These are phyloP conservation scores for Scytalopus superciliaris DNA, from an alignment of 2,113 vertebrate genomes.

Conservation along the genomic window DNA sequence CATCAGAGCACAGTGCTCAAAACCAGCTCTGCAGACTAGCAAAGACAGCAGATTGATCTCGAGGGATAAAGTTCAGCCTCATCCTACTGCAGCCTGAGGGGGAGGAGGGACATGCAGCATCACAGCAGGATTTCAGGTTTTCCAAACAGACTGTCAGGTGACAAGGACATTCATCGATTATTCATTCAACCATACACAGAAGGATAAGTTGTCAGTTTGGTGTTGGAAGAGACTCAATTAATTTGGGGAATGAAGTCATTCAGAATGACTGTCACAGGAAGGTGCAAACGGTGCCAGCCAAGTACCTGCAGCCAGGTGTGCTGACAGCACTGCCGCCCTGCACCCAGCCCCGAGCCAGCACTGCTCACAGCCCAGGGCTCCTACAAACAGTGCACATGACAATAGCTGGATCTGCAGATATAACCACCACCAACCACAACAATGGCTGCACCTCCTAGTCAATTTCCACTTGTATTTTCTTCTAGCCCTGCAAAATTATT, in stretches of 20 bases:
- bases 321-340: too few relatives aligned
- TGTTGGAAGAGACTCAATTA: background rate
- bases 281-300: background rate
- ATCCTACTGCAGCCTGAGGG: background rate
- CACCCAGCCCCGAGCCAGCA: too few relatives aligned
- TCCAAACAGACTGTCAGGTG: background rate
- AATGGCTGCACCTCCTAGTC: background rate
- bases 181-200: background rate
- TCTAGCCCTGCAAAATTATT: background rate
- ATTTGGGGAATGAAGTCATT: background rate
- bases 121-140: background rate
- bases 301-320: too few relatives aligned
- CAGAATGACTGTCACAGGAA: background rate
- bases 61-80: background rate
- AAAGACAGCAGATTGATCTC: background rate
- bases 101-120: background rate
- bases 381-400: background rate
- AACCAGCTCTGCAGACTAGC: background rate
- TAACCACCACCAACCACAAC: background rate
- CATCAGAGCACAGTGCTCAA: background rate
- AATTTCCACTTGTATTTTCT: background rate
- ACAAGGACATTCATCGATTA: background rate
- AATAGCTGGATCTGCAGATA: background rate
- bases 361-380: background rate
- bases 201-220: background rate